Conservation (phyloP, 2,888 invertebrate species). For the Lamellibrachia columna region DNA sequence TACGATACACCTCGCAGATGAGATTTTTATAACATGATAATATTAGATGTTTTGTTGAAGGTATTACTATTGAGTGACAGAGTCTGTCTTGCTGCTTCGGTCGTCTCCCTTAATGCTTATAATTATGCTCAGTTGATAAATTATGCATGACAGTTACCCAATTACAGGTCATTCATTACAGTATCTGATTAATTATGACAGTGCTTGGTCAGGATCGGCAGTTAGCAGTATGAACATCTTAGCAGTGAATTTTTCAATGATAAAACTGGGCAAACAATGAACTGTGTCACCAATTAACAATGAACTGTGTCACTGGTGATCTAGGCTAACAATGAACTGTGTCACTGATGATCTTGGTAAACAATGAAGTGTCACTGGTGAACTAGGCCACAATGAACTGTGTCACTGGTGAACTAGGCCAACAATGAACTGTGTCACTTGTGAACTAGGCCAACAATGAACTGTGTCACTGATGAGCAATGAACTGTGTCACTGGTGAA, state of each 20-base stretch:
- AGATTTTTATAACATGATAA: no score
- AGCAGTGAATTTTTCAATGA: neutral
- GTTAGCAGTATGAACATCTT: neutral
- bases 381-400: neutral
- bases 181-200: neutral
- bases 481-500: neutral
- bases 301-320: neutral
- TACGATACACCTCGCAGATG: no score
- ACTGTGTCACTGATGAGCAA: neutral
- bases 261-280: neutral
- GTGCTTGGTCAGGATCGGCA: neutral
- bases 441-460: no score
- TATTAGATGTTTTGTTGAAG: no score
- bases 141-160: neutral
- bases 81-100: neutral
- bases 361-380: neutral
- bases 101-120: neutral
- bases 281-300: no score
- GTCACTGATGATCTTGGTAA: neutral
- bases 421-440: no score
- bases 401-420: neutral
- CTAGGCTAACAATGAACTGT: neutral
- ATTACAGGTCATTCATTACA: neutral
- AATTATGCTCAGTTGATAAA: neutral
- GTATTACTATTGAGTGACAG: neutral